Evolutionary conservation across 2,113 vertebrate genomes (phyloP).

Genomic region (Silurus asotus): DNA sequence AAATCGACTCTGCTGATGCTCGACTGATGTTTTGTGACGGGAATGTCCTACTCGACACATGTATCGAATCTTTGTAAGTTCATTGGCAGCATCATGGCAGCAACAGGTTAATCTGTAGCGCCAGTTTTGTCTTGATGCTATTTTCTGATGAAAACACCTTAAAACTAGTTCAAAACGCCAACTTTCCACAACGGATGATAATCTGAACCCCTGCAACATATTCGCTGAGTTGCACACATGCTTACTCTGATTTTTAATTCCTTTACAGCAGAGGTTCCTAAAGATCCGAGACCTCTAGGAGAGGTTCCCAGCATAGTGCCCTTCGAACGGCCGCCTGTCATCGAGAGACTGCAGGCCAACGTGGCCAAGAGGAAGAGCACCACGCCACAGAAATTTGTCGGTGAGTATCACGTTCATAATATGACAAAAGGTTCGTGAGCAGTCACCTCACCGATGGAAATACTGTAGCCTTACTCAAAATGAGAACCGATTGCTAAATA

Average conservation of each 20-base stretch:
- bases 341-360: constrained; percentile 92
- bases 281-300: constrained; percentile 85
- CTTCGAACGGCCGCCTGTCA: constrained; percentile 95
- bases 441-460: constrained; percentile 28
- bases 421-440: not conserved
- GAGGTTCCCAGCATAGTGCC: constrained; percentile 83
- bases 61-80: not conserved
- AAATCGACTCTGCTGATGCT: not conserved
- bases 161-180: too few relatives aligned
- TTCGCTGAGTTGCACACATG: too few relatives aligned
- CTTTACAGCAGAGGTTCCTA: constrained; percentile 80
- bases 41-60: not conserved
- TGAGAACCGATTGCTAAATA: constrained; percentile 38
- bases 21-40: not conserved
- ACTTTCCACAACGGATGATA: too few relatives aligned
- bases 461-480: constrained; percentile 40
- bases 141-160: too few relatives aligned
- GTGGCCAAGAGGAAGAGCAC: constrained; percentile 99
- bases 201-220: too few relatives aligned
- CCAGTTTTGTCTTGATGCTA: not conserved
- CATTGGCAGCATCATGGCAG: not conserved
- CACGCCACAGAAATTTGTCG: constrained; percentile 98
- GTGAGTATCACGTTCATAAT: constrained; percentile 67
- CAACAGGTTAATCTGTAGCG: not conserved
- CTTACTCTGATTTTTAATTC: not conserved